Percentiles rank a stretch among this genome's conserved stretches.
Evolutionary conservation across 2,888 invertebrate genomes (phyloP).

Genomic region (Chaetogeoica ovagalla): DNA sequence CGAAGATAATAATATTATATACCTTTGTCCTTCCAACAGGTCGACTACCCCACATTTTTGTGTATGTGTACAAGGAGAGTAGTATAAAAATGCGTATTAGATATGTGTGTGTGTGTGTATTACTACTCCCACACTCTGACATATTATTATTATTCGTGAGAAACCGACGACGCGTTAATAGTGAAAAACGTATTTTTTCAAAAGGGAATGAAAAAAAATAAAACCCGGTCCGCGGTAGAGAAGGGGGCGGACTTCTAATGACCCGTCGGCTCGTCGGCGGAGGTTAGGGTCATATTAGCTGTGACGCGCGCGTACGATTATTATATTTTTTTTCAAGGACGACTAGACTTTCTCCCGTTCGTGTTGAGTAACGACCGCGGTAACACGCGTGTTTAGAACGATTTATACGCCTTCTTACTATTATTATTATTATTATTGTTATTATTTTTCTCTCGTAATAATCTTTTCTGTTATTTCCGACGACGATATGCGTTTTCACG

Average conservation of each 20-base stretch:
- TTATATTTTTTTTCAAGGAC: slow-evolving; percentile 45
- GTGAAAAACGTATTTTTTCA: slow-evolving; percentile 38
- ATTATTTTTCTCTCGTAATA: not conserved
- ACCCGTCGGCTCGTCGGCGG: slow-evolving; percentile 41
- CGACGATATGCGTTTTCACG: not conserved
- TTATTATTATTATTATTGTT: slow-evolving; percentile 7
- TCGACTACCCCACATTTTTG: slow-evolving; percentile 48
- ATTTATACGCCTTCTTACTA: not conserved
- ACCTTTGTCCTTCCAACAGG: slow-evolving; percentile 53
- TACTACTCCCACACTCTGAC: slow-evolving; percentile 28
- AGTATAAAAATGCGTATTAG: too few species aligned
- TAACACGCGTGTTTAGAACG: not conserved
- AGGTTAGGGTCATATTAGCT: slow-evolving; percentile 47
- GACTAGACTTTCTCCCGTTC: slow-evolving; percentile 48
- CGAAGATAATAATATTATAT: slow-evolving; percentile 18
- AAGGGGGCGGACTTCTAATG: slow-evolving; percentile 48
- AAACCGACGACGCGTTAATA: not conserved
- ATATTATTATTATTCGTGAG: slow-evolving; percentile 22
- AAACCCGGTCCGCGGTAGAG: not conserved
- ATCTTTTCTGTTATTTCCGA: not conserved
- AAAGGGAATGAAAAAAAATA: slow-evolving; percentile 21
- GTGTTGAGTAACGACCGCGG: slow-evolving; percentile 29
- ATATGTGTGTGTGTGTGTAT: not conserved
- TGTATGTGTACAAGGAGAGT: not conserved
- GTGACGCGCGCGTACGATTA: too few species aligned